Evolutionary conservation across 2,888 invertebrate species (phyloP), one percentile per base, ranked within the genome.

Genomic region (Heliconius charithonia): DNA sequence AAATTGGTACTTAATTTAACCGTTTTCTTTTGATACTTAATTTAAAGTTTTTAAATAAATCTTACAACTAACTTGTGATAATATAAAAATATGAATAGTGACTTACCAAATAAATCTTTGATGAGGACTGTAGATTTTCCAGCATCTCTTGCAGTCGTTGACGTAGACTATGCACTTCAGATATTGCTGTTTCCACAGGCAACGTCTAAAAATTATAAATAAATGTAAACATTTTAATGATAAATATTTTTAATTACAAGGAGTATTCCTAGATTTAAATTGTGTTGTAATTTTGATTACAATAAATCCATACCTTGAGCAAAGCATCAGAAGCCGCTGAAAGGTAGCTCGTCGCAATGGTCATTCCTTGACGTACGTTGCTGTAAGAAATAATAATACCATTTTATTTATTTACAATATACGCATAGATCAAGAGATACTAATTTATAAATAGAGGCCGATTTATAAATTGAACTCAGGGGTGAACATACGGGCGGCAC

Each of bases 101-200:
- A 51, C 22, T 37, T 67, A 67, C 37, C 94, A 96, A 86, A 83
- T 96, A 92, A 9, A 92, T 91, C 81, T 92, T 95, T 77, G 96
- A 93, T 81, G 93, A 91, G 71, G 89, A 85, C 82, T 96, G 96
- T 75, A 96, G 89, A 78, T 95, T 95, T 65, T 94, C 92, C 78
- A 96, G 87, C 9, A 96, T 85, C 0, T 90, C 86, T 67, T 95
- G 91, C 56, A 96, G 86, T 81, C 91, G 91, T 80, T 85, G 86
- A 77, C 94, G 93, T 87, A 93, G 92, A 13, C 89, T 88, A 80
- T 92, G 95, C 67, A 96, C 94, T 87, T 96, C 96, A 22, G 94
- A 91, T 77, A 96, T 86, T 13, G 96, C 95, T n/a, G 95, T 94
- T 85, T 97, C 96, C 85, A 97, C 91, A 45, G 96, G 96, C 77